Base-by-base conservation (phyloP, 2,888 invertebrate genomes). In the Parasteatoda lunata region DNA sequence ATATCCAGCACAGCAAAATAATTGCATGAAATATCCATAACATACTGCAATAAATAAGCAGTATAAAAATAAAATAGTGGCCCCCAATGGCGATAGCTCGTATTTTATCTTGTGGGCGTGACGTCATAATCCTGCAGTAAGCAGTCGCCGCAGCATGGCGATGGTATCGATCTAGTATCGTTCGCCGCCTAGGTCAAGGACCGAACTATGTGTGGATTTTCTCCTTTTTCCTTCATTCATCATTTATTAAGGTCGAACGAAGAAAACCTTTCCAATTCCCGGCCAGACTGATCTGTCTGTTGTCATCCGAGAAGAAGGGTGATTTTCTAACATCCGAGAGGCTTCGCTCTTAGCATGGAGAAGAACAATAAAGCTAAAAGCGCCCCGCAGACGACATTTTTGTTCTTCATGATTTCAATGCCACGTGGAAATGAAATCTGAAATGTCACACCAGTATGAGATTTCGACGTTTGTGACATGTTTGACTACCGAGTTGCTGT, bases 41-140 rank as follows among this genome's bases (percentile, higher is more conserved):
- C 30, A 30, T 30, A 30, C 30, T 30, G 30, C 30, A 30, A 30
- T 30, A 30, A 30, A 30, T 30, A 30, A 30, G 30, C 30, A 30
- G 9, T 59, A 8, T 4, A n/a, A 8, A 59, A 54, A 0, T 59
- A n/a, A 5, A 8, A 9, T n/a, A 7, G 59, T 81, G 81, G 45
- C 68, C 54, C 75, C 66, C 66, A 80, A 72, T 73, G 72, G 69
- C 59, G 30, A 54, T 51, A 65, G 72, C 66, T 5, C 52, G 47
- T 49, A 48, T 49, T 72, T 5, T 65, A 75, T 75, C 54, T 59
- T 9, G 54, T 66, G 59, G 76, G 68, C 77, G 66, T 84, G 84
- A 84, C 84, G 84, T 84, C 84, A 84, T 68, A 73, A 78, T 84
- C 84, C 84, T 79, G 84, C 84, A 84, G 84, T 84, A 73, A 45